A percentile compares a stretch with the other conserved stretches of the same genome.
Conservation (phyloP, 92 coral and sea anemone species). For the Plumapathes pennacea region DNA sequence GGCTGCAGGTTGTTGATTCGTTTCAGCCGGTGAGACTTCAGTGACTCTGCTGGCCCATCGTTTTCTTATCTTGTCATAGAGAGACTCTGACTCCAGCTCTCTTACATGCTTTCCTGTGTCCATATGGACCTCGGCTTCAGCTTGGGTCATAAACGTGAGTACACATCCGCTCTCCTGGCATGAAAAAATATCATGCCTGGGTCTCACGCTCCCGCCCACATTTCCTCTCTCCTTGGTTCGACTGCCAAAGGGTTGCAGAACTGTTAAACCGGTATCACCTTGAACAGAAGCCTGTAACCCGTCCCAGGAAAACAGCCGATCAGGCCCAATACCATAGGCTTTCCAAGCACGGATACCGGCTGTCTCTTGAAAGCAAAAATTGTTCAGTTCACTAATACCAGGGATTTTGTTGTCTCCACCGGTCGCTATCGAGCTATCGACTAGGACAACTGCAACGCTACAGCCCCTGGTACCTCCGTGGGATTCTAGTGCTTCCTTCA, state of each 20-base stretch:
- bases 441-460: constrained; percentile 12
- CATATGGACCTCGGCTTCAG: constrained; percentile 4
- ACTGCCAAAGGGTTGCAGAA: constrained; percentile 14
- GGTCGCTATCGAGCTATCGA: no score
- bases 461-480: constrained; percentile 26
- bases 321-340: constrained; percentile 3
- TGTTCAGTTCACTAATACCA: background rate
- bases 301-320: background rate
- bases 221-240: constrained; percentile 2
- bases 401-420: constrained; percentile 23
- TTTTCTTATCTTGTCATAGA: constrained; percentile 18
- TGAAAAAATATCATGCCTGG: background rate
- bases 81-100: constrained; percentile 15
- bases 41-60: constrained; percentile 38
- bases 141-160: background rate
- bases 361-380: background rate
- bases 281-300: constrained; percentile 22
- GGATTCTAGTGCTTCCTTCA: constrained; percentile 26
- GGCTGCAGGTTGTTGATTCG: no score
- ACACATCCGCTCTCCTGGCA: constrained; percentile 1
- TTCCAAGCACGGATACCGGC: constrained; percentile 1
- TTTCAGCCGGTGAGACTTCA: no score
- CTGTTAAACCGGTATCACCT: constrained; percentile 18
- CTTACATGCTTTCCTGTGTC: constrained; percentile 10
- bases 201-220: background rate